Conservation (phyloP, 2,888 invertebrate genomes). For the Platycheirus albimanus region DNA sequence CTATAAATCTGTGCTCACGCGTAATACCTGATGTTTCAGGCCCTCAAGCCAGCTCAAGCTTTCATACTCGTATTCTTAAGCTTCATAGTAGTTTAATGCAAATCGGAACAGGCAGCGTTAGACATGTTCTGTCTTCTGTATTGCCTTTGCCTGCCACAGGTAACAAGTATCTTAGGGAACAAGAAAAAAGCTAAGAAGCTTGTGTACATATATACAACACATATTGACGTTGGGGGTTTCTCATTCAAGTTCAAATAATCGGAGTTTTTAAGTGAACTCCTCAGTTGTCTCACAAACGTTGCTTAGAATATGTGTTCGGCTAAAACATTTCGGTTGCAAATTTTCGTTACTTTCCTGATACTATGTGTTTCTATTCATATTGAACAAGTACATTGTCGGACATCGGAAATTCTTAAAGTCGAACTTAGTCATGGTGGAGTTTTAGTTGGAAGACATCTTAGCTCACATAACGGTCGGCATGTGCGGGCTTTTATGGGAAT, state of each 20-base stretch:
- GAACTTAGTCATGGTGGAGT: slow-evolving; percentile 83
- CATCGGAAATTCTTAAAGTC: slow-evolving; percentile 79
- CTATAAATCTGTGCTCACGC: background rate
- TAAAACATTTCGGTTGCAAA: slow-evolving; percentile 41
- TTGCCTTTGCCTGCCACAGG: slow-evolving; percentile 5
- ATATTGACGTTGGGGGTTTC: background rate
- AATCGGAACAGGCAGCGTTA: slow-evolving; percentile 9
- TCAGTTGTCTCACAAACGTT: slow-evolving; percentile 54
- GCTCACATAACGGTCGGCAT: slow-evolving; percentile 84
- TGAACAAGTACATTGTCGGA: slow-evolving; percentile 76
- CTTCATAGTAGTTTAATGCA: slow-evolving; percentile 21
- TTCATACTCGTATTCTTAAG: slow-evolving; percentile 5
- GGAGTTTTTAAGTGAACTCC: slow-evolving; percentile 29
- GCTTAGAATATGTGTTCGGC: slow-evolving; percentile 59
- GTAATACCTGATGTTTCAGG: background rate
- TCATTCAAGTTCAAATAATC: slow-evolving; percentile 64
- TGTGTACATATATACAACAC: no score
- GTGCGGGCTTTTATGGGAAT: slow-evolving; percentile 86
- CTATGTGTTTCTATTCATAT: slow-evolving; percentile 9
- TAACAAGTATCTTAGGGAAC: slow-evolving; percentile 4
- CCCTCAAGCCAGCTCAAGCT: slow-evolving; percentile 21
- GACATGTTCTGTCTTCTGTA: background rate
- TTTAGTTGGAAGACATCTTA: slow-evolving; percentile 84
- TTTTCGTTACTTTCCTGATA: slow-evolving; percentile 28
- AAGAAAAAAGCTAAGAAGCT: slow-evolving; percentile 37